Evolutionary conservation across 2,113 vertebrate species (phyloP).

Genomic region (Syngnathus typhle): DNA sequence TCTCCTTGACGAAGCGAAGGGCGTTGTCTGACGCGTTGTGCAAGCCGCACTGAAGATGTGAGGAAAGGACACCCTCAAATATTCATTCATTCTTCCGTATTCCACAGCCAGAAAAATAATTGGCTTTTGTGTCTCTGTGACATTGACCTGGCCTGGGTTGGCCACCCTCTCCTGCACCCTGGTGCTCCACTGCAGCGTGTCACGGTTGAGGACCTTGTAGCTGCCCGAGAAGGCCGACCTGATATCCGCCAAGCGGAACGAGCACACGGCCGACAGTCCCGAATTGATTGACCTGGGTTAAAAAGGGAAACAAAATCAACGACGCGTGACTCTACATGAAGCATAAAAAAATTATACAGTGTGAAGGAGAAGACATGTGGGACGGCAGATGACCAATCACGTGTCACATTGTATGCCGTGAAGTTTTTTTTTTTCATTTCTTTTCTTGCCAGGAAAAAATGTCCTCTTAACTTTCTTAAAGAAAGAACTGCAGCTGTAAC

Average conservation of each 20-base stretch:
- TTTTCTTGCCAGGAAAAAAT: background rate
- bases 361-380: background rate
- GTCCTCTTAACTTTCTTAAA: background rate
- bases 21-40: slow-evolving; percentile 70
- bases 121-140: background rate
- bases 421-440: background rate
- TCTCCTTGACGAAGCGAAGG: slow-evolving; percentile 73
- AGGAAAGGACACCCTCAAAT: background rate
- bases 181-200: slow-evolving; percentile 68
- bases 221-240: slow-evolving; percentile 65
- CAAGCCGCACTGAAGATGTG: slow-evolving; percentile 62
- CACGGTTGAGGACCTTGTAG: slow-evolving; percentile 71
- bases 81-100: too few relatives aligned
- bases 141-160: slow-evolving; percentile 69
- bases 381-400: background rate
- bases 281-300: slow-evolving; percentile 61
- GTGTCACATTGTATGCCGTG: background rate
- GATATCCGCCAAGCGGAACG: slow-evolving; percentile 59
- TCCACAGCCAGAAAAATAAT: too few relatives aligned
- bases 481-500: background rate
- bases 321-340: background rate
- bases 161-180: slow-evolving; percentile 65
- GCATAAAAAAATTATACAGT: background rate
- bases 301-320: background rate
- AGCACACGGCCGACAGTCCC: slow-evolving; percentile 66